Base-by-base conservation (phyloP, 1,140 invertebrate species). In the Aricia agestis region DNA sequence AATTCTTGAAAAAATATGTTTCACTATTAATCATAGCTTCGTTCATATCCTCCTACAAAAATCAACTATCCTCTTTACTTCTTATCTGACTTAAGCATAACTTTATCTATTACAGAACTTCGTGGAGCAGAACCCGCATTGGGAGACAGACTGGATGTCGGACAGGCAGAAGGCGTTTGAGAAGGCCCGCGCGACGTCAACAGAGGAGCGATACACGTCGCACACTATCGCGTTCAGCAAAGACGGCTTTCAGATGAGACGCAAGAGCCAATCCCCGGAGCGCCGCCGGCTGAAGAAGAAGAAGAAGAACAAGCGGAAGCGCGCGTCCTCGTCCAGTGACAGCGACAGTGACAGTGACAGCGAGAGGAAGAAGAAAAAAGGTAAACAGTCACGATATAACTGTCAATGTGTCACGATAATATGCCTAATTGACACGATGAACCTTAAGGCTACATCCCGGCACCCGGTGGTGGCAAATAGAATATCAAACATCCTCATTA, bases 121-220 rank as follows among this genome's bases (percentile, higher is more conserved):
- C 77, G 93, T 96, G 6, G 94, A 95, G 63, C 94, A 96, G 87
- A 96, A 96, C 89, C 95, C 96, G 0, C 95, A 96, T 76, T 97
- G 96, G 95, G 96, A 97, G 85, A 95, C 94, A 0, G 95, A 97
- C 77, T 97, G 96, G 96, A 93, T 96, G 88, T 94, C 94, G 1
- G 96, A 97, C 83, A 92, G 96, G 4, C 95, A 97, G 78, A 95
- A 95, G 76, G 95, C 96, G 0, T 93, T 94, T 42, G 94, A 93
- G 70, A 91, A 91, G 71, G 73, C 71, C 0, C 83, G 83, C 65
- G 83, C 83, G 19, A 67, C 42, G 19, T 67, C 42, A n/a, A 69
- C 36, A 66, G 86, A 82, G 66, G 68, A 31, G 10, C 82, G 82
- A 17, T 92, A 92, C 78, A 76, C 87, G 10, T 80, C 90, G 15